Evolutionary conservation across 2,888 invertebrate genomes (phyloP), one percentile per base, ranked within the genome.

Genomic region (Elmis aenea): DNA sequence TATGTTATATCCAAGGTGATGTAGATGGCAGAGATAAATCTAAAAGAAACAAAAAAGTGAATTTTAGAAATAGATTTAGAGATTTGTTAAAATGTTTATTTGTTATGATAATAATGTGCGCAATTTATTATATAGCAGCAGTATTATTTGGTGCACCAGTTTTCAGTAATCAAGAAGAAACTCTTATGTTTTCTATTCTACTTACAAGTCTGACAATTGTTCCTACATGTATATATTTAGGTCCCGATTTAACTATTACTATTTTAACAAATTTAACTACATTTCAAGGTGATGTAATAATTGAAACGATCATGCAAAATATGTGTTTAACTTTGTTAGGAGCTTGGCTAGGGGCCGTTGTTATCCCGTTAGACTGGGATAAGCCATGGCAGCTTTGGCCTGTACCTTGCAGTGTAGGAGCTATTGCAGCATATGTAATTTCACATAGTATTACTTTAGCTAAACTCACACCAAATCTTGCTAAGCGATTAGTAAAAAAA

Each of bases 351-450:
- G 89, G 91, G 3, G 87, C 89, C 2, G 74, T 85, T 36, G 83
- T 86, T 1, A 86, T 93, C 47, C 92, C 93, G 1, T 68, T 93
- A 16, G 93, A 93, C 62, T 93, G 93, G 93, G 86, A 91, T 64
- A 75, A 82, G 27, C 84, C 86, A 0, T 93, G 91, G 89, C 92
- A 92, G 71, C 77, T 68, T 38, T 85, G 85, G 84, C 85, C 85
- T 0, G 77, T 83, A 49, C 80, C 85, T 1, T 84, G 83, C 54
- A 75, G 77, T 41, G 66, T 78, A 0, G 84, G 84, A n/a, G 79
- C 82, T 1, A 59, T 84, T 0, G 60, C 75, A 28, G 84, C 83
- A 3, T 80, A 74, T 53, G 62, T 75, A 2, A 44, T 73, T 6
- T 40, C 38, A 2, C 35, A 43, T 9, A 18, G 33, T 2, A 6